Evolutionary conservation across 2,113 vertebrate species (phyloP), one percentile per base, ranked within the genome.

Genomic region (Mus spicilegus): DNA sequence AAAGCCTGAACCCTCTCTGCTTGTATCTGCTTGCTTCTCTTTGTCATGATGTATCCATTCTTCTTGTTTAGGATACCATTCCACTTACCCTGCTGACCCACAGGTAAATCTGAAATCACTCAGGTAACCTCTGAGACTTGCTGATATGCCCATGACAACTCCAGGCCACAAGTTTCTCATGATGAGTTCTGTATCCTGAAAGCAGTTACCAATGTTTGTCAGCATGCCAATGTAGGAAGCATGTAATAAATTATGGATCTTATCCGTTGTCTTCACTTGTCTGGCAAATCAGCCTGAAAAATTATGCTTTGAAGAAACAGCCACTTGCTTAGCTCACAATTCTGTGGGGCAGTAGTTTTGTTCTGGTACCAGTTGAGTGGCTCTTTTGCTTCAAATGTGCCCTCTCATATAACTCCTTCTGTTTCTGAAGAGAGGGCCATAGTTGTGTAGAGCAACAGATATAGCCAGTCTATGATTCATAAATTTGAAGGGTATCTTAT

Each of bases 291-390:
- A 51, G 80, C 70, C 72, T 7, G 9, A 56, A 91, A 80, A 5
- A 58, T 39, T 46, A 49, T 73, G 13, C 5, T 42, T 86, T 76
- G 49, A 93, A 86, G 89, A 85, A 96, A 89, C 17, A 76, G 33
- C 49, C 70, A 11, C 46, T 87, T 80, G 46, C 58, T 87, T 67
- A 75, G 58, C n/a, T 87, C 42, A 12, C n/a, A 28, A 14, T 63
- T 85, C 39, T 42, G 7, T 70, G 33, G 8, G 36, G 36, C 65
- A 42, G 33, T 19, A 51, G 0, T 42, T 87, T 89, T 65, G 61
- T 30, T 49, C 30, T 91, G 49, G 8, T 76, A 51, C n/a, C 30
- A 58, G 3, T 20, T 61, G 54, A 58, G 28, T 75, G 56, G 28
- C 28, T 93, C 42, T 92, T 80, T n/a, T 65, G 28, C 51, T 39